Evolutionary conservation across 2,888 invertebrate genomes (phyloP).

Genomic region (Pammene fasciana): DNA sequence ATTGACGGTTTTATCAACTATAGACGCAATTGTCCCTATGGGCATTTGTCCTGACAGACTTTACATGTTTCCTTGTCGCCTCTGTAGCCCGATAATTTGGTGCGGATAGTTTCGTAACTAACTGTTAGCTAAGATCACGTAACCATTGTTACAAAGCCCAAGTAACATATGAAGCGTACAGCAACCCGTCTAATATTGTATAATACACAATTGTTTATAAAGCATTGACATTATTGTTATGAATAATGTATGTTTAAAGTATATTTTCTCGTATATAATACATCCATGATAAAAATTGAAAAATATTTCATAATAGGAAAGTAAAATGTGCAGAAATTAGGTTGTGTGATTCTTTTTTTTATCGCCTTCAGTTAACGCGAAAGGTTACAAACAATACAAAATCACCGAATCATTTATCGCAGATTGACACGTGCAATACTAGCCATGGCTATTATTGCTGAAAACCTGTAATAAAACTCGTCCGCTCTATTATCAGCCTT

Average conservation of each 20-base stretch:
- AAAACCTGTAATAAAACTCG: conserved; percentile 36
- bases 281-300: not conserved
- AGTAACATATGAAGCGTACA: conserved; percentile 46
- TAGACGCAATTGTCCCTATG: not conserved
- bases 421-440: conserved; percentile 41
- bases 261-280: too few species aligned
- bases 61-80: conserved; percentile 64
- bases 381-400: conserved; percentile 40
- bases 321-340: conserved; percentile 24
- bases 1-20: too few species aligned
- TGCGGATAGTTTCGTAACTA: conserved; percentile 73
- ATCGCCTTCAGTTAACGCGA: conserved; percentile 36
- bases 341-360: conserved; percentile 32
- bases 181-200: conserved; percentile 39
- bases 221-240: conserved; percentile 6
- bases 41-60: not conserved
- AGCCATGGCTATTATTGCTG: conserved; percentile 41
- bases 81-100: conserved; percentile 68
- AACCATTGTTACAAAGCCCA: conserved; percentile 68
- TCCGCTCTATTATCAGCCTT: not conserved
- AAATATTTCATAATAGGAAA: not conserved
- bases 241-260: not conserved
- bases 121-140: conserved; percentile 70
- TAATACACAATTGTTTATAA: conserved; percentile 29
- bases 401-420: conserved; percentile 42